Percentiles rank a stretch among this genome's conserved stretches.
Conservation (phyloP, 2,888 invertebrate species). For the Dascillus cervinus region DNA sequence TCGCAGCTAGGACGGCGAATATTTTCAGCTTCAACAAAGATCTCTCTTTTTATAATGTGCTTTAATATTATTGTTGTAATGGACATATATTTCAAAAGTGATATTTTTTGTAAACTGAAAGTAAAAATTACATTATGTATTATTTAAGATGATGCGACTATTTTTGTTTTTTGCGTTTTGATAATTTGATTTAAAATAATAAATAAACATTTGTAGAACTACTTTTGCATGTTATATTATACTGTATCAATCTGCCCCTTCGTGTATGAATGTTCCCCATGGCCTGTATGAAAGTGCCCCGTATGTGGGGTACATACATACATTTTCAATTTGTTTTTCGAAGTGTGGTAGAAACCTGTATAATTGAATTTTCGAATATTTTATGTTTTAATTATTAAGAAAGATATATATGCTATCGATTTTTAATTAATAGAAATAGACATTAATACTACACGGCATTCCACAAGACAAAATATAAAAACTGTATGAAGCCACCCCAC, state of each 20-base stretch:
- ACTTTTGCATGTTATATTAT: no score
- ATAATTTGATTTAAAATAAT: background rate
- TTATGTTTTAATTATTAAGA: no score
- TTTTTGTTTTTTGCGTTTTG: background rate
- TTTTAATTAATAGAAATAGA: background rate
- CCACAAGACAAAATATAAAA: slow-evolving; percentile 2
- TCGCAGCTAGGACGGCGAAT: slow-evolving; percentile 17
- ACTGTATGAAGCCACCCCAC: slow-evolving; percentile 4
- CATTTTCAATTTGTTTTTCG: slow-evolving; percentile 1
- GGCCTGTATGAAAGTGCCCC: slow-evolving; percentile 1
- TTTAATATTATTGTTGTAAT: slow-evolving; percentile 3
- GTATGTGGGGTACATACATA: background rate
- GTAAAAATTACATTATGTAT: no score
- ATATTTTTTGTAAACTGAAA: slow-evolving; percentile 2
- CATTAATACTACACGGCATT: background rate
- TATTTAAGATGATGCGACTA: background rate
- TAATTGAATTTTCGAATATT: no score
- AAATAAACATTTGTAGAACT: background rate
- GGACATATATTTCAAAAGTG: background rate
- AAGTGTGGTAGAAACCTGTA: no score
- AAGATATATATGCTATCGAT: background rate
- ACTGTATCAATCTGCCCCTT: no score
- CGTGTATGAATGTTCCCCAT: background rate
- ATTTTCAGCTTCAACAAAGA: slow-evolving; percentile 6
- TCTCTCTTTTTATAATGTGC: slow-evolving; percentile 6